Base-by-base conservation (phyloP, 2,888 invertebrate genomes). In the Cephalotes varians region DNA sequence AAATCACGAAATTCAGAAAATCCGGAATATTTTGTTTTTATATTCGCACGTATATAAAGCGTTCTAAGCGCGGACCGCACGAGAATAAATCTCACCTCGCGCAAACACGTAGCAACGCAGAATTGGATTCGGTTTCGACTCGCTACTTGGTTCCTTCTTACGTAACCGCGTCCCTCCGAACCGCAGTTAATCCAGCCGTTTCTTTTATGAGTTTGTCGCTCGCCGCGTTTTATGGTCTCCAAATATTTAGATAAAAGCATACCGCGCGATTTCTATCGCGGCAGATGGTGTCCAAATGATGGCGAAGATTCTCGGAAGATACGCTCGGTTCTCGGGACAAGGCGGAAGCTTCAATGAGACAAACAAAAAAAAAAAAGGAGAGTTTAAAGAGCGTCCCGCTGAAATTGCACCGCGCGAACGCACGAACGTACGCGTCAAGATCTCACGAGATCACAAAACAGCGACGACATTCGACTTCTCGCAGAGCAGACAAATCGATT, bases 211-310 rank as follows among this genome's bases (percentile, higher is more conserved):
- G 44, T 79, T 58, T 69, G 71, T 71, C 71, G 56, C 71, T 71
- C 51, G 56, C 34, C 69, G 56, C 69, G 31, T 56, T 76, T 79
- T 79, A 79, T 25, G 77, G 2, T 79, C 71, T 79, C 25, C 56
- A 79, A 79, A 79, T 79, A 71, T 79, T 79, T 79, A 79, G 77
- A 58, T 56, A 44, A 79, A 71, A 71, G 25, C 56, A 5, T 21
- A 21, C 51, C 56, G 56, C 56, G 56, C 71, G 56, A 58, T 71
- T 71, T 79, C 56, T 47, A 54, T 71, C 71, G 71, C 56, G 44
- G 77, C 71, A 79, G 77, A 79, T 81, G 84, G 80, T 80, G 58
- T 56, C 74, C 81, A 81, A 84, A 76, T 51, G 82, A 77, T 54
- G 71, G 37, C 9, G 64, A 54, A 21, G 18, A 5, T 54, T 76